Percentiles rank a stretch among this genome's conserved stretches.
These are phyloP conservation scores for Triops longicaudatus DNA, from an alignment of 1,140 invertebrate genomes.

Conservation along the genomic window DNA sequence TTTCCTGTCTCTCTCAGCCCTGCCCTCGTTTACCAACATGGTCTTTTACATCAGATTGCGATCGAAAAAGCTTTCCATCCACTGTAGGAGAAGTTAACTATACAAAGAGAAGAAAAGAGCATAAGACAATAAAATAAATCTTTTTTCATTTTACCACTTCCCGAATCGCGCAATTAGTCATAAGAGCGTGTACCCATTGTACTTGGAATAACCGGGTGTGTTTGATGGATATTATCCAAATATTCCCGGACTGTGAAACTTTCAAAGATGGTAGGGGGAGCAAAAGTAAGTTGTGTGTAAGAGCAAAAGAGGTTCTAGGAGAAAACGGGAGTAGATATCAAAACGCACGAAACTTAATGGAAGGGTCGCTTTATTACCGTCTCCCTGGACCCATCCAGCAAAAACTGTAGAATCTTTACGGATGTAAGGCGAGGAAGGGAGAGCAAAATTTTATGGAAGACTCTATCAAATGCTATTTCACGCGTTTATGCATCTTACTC, in stretches of 20 bases:
- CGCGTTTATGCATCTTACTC: slow-evolving; percentile 2
- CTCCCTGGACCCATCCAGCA: not conserved
- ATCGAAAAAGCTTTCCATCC: not conserved
- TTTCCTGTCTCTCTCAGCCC: not conserved
- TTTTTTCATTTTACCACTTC: not conserved
- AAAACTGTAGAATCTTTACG: not conserved
- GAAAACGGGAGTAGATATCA: not conserved
- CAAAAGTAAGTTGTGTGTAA: not conserved
- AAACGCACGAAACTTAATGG: not conserved
- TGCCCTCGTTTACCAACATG: not conserved
- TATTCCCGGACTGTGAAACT: too few relatives aligned
- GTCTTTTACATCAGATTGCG: not conserved
- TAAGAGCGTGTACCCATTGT: not conserved
- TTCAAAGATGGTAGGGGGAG: too few relatives aligned
- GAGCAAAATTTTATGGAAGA: slow-evolving; percentile 10
- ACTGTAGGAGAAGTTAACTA: not conserved
- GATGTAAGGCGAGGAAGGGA: not conserved
- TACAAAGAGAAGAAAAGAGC: not conserved
- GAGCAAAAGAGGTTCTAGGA: not conserved
- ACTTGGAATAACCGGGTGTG: slow-evolving; percentile 3
- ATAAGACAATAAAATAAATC: not conserved
- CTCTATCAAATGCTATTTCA: not conserved
- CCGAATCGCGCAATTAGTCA: not conserved
- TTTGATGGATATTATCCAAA: not conserved
- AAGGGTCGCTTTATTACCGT: not conserved